Percentiles rank a stretch among this genome's conserved stretches.
phyloP scores from a whole-genome alignment of 2,888 invertebrate species.

The Rhagium mordax region DNA sequence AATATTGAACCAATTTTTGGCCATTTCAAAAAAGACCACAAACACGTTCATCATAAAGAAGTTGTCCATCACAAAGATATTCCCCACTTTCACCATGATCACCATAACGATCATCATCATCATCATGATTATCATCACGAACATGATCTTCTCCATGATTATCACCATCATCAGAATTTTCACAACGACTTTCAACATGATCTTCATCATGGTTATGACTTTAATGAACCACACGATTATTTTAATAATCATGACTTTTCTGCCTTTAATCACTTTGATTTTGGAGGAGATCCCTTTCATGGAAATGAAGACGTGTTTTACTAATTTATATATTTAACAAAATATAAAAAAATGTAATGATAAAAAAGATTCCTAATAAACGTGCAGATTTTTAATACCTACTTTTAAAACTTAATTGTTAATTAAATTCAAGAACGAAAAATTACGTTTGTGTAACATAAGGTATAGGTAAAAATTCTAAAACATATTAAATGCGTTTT shows the following conservation, averaged over 20 bases:
- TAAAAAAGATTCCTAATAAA: too few relatives aligned
- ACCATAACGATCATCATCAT: conserved; percentile 27
- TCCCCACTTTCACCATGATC: conserved; percentile 29
- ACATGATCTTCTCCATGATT: conserved; percentile 14
- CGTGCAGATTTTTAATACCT: too few relatives aligned
- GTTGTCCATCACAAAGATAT: conserved; percentile 21
- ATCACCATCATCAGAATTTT: conserved; percentile 35
- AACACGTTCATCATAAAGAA: conserved; percentile 20
- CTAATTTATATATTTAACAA: background rate
- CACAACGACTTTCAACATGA: conserved; percentile 5
- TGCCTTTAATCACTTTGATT: conserved; percentile 3
- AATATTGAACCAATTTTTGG: conserved; percentile 25
- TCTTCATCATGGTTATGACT: background rate
- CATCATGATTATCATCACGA: conserved; percentile 27
- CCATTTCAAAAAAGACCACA: conserved; percentile 22
- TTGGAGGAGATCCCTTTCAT: background rate
- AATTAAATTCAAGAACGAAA: too few relatives aligned
- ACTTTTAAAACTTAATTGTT: too few relatives aligned
- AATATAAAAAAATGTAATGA: too few relatives aligned
- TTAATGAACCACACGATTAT: background rate
- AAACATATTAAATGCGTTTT: too few relatives aligned
- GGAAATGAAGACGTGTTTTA: background rate
- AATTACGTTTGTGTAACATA: too few relatives aligned
- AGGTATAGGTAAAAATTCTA: too few relatives aligned
- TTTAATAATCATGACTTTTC: background rate